Evolutionary conservation across 2,888 invertebrate genomes (phyloP), one percentile per base, ranked within the genome.

Genomic region (Lithosia quadra): DNA sequence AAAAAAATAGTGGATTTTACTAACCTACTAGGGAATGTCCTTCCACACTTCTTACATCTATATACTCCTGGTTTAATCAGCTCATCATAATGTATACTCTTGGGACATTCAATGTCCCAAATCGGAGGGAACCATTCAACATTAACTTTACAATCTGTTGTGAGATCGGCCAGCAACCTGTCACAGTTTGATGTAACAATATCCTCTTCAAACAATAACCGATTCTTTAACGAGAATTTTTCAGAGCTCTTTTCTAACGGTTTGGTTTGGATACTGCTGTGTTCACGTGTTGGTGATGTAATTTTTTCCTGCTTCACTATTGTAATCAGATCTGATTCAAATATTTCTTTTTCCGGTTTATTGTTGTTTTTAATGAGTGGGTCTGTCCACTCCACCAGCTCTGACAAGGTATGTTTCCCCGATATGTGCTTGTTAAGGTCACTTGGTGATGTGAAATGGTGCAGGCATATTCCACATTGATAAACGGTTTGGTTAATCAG

Each of bases 21-120:
- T 84, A 22, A 90, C 91, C 89, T 85, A 36, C 80, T 85, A 24
- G 81, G 79, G 64, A 88, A 91, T 0, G 68, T 67, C 8, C 73
- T 69, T 0, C 57, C 57, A 59, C 91, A 91, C 2, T 69, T 81
- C 21, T 66, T 83, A 61, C 91, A 91, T 0, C 71, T 60, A 75
- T 74, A 85, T 0, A 80, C 43, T 0, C 84, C 83, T 0, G 84
- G 78, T 5, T 65, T 77, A 0, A 84, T 56, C 5, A 91, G 66
- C 0, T 84, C 81, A 33, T 90, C 81, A 56, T 84, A 88, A 74
- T 86, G 86, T 0, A 89, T 75, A 74, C 84, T 84, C 4, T 71
- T 67, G 0, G 63, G 1, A 0, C 36, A 39, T 2, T 53, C n/a
- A 9, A 55, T 22, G 1, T 57, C 67, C 53, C 71, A 33, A 68